Evolutionary conservation across 2,888 invertebrate genomes (phyloP), one percentile per base, ranked within the genome.

Genomic region (Torymus auratus): DNA sequence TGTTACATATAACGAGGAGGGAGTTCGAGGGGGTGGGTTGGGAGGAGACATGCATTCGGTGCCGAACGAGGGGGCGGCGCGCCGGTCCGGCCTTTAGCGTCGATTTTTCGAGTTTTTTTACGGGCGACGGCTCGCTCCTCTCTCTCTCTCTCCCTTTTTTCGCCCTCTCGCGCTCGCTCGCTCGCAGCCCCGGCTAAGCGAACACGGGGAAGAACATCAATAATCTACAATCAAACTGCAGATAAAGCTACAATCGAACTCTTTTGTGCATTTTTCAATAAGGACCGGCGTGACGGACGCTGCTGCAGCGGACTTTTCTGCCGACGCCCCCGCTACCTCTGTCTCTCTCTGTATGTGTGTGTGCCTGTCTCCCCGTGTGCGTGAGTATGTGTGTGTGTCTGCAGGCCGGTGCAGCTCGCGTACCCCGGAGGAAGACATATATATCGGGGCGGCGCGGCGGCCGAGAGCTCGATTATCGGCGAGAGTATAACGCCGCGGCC

Each of bases 161-260:
- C 80, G 71, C 78, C 70, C 85, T 86, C 86, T n/a, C 41, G n/a
- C 83, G 81, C 81, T 71, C 85, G 80, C 82, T 82, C 84, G 69
- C 85, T 81, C 85, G 80, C 84, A 70, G 76, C 81, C 81, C 86
- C 86, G 88, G 87, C 89, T 87, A 87, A 88, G 86, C 89, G 88
- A 88, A 88, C 89, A 88, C 88, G 88, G 86, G 87, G 88, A 88
- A 88, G 88, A 89, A 90, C 90, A 90, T 90, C 90, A 90, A 90
- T 90, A 90, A 90, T 90, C 90, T 90, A 90, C 90, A 90, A 90
- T 90, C 90, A 90, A 90, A 89, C 89, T 89, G 88, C 89, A 90
- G 89, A 88, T 90, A 89, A 89, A 89, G 89, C 89, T 90, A 89
- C 88, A 88, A 88, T 89, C 88, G 88, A 84, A 84, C 88, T 87